Conservation (phyloP, 2,113 vertebrate genomes). For the Eubucco bourcierii region DNA sequence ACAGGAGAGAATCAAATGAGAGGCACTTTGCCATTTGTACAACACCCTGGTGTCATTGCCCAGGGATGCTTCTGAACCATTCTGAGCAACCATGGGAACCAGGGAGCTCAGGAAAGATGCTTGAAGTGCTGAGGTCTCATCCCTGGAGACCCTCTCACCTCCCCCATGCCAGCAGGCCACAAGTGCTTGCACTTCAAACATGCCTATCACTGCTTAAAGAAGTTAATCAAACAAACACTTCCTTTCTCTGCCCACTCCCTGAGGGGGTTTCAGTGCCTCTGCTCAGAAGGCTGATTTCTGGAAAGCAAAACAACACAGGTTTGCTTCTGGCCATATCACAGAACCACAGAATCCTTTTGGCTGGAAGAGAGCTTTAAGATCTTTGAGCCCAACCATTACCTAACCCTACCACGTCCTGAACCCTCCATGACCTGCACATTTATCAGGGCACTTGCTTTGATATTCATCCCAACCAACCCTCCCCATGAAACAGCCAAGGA, state of each 20-base stretch:
- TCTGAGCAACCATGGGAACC: background rate
- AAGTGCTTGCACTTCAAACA: background rate
- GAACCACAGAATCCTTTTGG: too few relatives aligned
- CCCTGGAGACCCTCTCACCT: background rate
- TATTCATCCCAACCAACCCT: background rate
- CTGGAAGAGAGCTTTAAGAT: too few relatives aligned
- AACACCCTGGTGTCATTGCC: fast-evolving
- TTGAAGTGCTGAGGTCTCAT: background rate
- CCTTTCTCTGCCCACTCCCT: background rate
- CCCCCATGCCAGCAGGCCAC: fast-evolving
- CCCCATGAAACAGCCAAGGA: fast-evolving
- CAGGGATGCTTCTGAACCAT: fast-evolving
- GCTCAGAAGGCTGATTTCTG: background rate
- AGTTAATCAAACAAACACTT: background rate
- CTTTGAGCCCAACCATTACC: too few relatives aligned
- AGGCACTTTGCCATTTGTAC: background rate
- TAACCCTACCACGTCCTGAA: background rate
- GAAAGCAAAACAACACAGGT: background rate
- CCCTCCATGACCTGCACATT: fast-evolving
- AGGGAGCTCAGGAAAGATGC: fast-evolving
- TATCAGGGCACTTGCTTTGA: too few relatives aligned
- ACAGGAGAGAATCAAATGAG: background rate
- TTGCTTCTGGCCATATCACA: background rate
- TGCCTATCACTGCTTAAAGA: background rate
- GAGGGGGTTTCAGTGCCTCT: background rate